Conservation (phyloP, 2,113 vertebrate genomes). For the Gavialis gangeticus region DNA sequence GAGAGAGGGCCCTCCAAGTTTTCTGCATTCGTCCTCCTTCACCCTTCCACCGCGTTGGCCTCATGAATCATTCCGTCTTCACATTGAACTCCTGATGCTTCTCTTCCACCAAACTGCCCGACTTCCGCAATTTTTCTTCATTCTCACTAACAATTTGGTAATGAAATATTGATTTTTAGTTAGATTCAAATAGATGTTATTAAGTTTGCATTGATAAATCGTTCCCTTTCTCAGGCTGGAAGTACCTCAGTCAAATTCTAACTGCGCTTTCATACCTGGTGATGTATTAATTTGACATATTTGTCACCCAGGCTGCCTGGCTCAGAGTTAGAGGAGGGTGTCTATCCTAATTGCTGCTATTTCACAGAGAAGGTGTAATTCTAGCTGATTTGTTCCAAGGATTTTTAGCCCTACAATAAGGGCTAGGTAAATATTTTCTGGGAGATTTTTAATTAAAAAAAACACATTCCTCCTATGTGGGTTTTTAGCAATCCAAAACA, state of each 20-base stretch:
- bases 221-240: slow-evolving; percentile 89
- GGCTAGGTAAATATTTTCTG: slow-evolving; percentile 26
- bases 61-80: slow-evolving; percentile 99
- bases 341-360: slow-evolving; percentile 72
- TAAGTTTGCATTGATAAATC: slow-evolving; percentile 99
- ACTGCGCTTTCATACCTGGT: slow-evolving; percentile 87
- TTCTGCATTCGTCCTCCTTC: slow-evolving; percentile 84
- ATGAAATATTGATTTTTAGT: slow-evolving; percentile 99
- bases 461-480: background rate
- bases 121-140: slow-evolving; percentile 99
- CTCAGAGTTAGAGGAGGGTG: slow-evolving; percentile 70
- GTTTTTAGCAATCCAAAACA: background rate
- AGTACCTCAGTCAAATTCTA: slow-evolving; percentile 91
- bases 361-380: slow-evolving; percentile 67
- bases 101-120: slow-evolving; percentile 89
- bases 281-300: slow-evolving; percentile 88
- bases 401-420: slow-evolving; percentile 55
- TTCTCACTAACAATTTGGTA: slow-evolving; percentile 99
- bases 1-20: slow-evolving; percentile 87
- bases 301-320: slow-evolving; percentile 78
- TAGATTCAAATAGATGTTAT: slow-evolving; percentile 99
- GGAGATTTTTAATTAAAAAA: background rate
- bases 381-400: slow-evolving; percentile 50
- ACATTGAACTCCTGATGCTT: slow-evolving; percentile 94
- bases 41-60: slow-evolving; percentile 83